These are phyloP conservation scores for Bradynema listronoti DNA, from an alignment of 1,140 invertebrate species.

Conservation along the genomic window DNA sequence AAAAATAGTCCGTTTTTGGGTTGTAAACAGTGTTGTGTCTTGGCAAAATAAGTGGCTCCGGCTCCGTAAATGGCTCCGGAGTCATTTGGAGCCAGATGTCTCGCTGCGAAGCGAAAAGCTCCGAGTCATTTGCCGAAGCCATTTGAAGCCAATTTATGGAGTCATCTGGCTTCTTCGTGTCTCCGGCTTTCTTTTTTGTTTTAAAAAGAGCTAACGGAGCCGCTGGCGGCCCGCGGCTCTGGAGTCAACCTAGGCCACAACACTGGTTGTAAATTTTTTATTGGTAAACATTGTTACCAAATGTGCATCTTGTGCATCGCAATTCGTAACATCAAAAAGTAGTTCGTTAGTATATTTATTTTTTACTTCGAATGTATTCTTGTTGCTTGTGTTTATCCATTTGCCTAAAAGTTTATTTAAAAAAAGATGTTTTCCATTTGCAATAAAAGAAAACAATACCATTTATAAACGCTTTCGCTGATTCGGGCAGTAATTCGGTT, in stretches of 20 bases:
- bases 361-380: conserved; percentile 42
- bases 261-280: conserved; percentile 8
- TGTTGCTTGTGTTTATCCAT: conserved; percentile 38
- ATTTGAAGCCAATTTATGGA: not conserved
- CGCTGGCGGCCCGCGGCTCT: not conserved
- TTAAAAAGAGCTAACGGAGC: not conserved
- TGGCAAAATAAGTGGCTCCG: not conserved
- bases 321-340: conserved; percentile 45
- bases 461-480: conserved; percentile 49
- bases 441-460: conserved; percentile 23
- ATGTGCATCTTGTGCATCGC: conserved; percentile 44
- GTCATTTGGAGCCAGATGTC: not conserved
- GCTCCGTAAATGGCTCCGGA: not conserved
- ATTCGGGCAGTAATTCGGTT: conserved; percentile 33
- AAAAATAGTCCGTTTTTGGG: conserved; percentile 7
- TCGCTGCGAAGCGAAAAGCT: not conserved
- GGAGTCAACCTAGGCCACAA: not conserved
- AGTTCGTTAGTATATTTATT: conserved; percentile 46
- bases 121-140: not conserved
- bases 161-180: not conserved
- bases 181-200: not conserved
- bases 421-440: not conserved
- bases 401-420: conserved; percentile 33
- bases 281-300: conserved; percentile 24
- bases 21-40: not conserved